phyloP scores from a whole-genome alignment of 2,888 invertebrate genomes.

The Agriopis aurantiaria region DNA sequence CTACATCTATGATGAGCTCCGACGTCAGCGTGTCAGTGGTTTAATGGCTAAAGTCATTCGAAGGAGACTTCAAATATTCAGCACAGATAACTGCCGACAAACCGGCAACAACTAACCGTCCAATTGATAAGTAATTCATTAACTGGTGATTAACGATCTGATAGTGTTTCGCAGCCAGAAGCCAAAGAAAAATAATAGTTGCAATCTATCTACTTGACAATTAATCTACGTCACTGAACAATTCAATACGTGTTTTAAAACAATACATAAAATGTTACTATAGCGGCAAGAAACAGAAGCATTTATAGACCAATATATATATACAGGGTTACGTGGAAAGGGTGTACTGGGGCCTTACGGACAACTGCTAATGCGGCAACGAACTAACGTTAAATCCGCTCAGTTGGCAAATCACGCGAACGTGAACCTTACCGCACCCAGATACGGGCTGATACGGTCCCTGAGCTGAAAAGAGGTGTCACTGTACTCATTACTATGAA shows the following conservation, averaged over 20 bases:
- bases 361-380: no score
- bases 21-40: conserved; percentile 51
- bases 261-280: background rate
- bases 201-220: conserved; percentile 2
- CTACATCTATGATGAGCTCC: background rate
- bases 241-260: background rate
- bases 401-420: no score
- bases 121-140: conserved; percentile 1
- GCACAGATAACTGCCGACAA: conserved; percentile 51
- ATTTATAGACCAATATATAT: no score
- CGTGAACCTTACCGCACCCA: no score
- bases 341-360: no score
- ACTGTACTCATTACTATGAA: no score
- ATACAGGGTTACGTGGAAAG: no score
- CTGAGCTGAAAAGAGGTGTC: no score
- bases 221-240: background rate
- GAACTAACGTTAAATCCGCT: no score
- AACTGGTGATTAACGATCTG: conserved; percentile 5
- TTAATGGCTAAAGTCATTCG: conserved; percentile 60
- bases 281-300: background rate
- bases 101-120: conserved; percentile 23
- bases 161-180: background rate
- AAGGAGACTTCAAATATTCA: conserved; percentile 60
- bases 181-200: background rate
- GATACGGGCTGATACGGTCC: no score